Evolutionary conservation across 2,888 invertebrate species (phyloP).

Genomic region (Dasysyrphus albostriatus): DNA sequence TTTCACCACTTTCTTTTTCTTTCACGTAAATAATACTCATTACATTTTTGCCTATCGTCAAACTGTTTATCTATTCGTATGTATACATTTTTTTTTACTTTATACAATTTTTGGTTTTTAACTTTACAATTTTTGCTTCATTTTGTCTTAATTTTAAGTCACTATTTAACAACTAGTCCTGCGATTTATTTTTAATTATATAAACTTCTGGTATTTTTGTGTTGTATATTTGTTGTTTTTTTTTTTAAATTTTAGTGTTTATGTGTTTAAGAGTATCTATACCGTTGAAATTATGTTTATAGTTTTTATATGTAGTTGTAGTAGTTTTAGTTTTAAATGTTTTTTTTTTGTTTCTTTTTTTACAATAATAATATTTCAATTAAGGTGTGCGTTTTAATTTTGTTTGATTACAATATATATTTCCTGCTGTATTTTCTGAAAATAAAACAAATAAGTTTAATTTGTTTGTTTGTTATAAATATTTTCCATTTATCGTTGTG

Average conservation of each 20-base stretch:
- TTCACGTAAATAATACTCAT: slow-evolving; percentile 33
- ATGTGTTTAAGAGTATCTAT: slow-evolving; percentile 22
- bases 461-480: slow-evolving; percentile 14
- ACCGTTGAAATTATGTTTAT: slow-evolving; percentile 5
- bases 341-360: background rate
- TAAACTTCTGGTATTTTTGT: slow-evolving; percentile 5
- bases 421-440: background rate
- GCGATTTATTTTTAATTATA: slow-evolving; percentile 20
- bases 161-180: slow-evolving; percentile 55
- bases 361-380: slow-evolving; percentile 5
- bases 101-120: slow-evolving; percentile 59
- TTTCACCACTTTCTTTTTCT: slow-evolving; percentile 45
- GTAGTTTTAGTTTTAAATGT: slow-evolving; percentile 26
- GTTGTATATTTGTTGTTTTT: background rate
- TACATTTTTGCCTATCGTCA: slow-evolving; percentile 39
- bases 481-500: slow-evolving; percentile 41
- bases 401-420: background rate
- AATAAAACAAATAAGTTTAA: slow-evolving; percentile 1
- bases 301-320: slow-evolving; percentile 20
- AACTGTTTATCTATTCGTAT: slow-evolving; percentile 23
- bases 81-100: slow-evolving; percentile 37
- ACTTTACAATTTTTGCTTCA: slow-evolving; percentile 41
- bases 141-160: slow-evolving; percentile 46
- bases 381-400: slow-evolving; percentile 38
- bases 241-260: background rate